Evolutionary conservation across 2,113 vertebrate species (phyloP).

Genomic region (Hippocampus zosterae): DNA sequence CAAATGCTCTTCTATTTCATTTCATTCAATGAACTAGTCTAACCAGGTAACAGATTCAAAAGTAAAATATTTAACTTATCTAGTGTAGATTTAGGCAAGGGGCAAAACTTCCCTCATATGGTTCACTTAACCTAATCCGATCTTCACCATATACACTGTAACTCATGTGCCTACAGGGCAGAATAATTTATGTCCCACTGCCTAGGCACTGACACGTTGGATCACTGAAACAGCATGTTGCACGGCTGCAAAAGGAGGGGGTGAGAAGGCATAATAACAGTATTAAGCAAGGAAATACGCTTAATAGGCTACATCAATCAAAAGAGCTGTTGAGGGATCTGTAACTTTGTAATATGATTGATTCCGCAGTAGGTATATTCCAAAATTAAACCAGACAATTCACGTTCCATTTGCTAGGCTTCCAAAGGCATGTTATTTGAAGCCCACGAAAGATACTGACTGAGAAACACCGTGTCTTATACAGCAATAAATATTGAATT

Average conservation of each 20-base stretch:
- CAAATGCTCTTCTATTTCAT: neutral
- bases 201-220: constrained; percentile 31
- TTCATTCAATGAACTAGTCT: constrained; percentile 9
- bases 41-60: constrained; percentile 27
- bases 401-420: constrained; percentile 29
- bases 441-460: neutral
- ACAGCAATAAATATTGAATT: neutral
- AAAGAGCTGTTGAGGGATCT: constrained; percentile 12
- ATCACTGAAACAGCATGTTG: constrained; percentile 34
- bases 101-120: constrained; percentile 32
- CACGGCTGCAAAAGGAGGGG: constrained; percentile 16
- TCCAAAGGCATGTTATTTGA: constrained; percentile 5
- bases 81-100: constrained; percentile 32
- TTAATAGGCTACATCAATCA: constrained; percentile 30
- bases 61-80: constrained; percentile 27
- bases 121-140: constrained; percentile 48
- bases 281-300: constrained; percentile 41
- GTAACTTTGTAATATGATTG: constrained; percentile 31
- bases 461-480: neutral
- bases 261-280: constrained; percentile 26
- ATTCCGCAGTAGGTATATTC: constrained; percentile 26
- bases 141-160: constrained; percentile 37
- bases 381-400: constrained; percentile 35
- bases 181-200: constrained; percentile 48
- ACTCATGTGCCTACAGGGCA: constrained; percentile 43